Evolutionary conservation across 2,888 invertebrate species (phyloP).

Genomic region (Eretmocerus hayati): DNA sequence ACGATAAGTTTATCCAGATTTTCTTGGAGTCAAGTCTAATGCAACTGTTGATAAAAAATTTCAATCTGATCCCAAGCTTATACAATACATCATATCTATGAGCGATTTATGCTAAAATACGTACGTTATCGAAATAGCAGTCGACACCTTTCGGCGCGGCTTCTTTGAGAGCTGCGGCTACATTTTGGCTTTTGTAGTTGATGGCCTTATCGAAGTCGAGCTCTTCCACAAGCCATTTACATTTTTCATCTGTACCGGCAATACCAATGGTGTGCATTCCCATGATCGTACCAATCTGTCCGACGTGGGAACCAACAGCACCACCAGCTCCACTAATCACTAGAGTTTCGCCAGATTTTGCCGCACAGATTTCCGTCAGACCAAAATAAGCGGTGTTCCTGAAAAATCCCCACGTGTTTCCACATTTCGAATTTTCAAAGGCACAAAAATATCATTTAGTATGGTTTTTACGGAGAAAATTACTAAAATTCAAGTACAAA

Average conservation of each 20-base stretch:
- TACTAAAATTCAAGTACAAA: too few species aligned
- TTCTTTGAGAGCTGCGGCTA: slow-evolving; percentile 52
- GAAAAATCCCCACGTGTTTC: neutral
- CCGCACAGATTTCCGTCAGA: slow-evolving; percentile 61
- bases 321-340: slow-evolving; percentile 70
- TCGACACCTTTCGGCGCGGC: slow-evolving; percentile 64
- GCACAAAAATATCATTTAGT: neutral
- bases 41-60: too few species aligned
- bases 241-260: slow-evolving; percentile 65
- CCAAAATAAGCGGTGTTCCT: slow-evolving; percentile 74
- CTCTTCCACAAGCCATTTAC: slow-evolving; percentile 58
- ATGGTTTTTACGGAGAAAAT: too few species aligned
- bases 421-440: neutral
- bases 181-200: slow-evolving; percentile 63
- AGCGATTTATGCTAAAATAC: too few species aligned
- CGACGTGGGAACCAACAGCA: slow-evolving; percentile 70
- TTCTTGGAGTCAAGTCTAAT: too few species aligned
- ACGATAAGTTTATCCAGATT: too few species aligned
- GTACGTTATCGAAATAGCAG: slow-evolving; percentile 72
- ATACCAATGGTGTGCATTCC: slow-evolving; percentile 65
- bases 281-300: slow-evolving; percentile 69
- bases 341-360: slow-evolving; percentile 65
- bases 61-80: too few species aligned
- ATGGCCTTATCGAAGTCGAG: slow-evolving; percentile 62
- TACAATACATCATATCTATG: too few species aligned